Conservation (phyloP, 2,113 vertebrate genomes). For the Casuarius casuarius region DNA sequence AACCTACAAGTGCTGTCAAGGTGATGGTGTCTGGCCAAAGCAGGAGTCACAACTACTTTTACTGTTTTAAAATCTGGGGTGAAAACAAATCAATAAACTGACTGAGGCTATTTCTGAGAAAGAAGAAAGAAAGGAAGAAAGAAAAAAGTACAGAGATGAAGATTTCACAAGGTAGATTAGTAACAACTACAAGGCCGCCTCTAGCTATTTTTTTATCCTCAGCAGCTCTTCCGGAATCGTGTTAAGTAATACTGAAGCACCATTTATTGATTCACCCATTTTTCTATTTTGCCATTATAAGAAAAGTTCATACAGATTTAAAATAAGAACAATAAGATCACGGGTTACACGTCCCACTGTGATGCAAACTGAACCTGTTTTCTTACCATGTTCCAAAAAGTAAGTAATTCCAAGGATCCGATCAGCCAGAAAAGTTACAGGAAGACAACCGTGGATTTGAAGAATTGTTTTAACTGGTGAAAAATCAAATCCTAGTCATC, state of each 20-base stretch:
- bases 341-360: background rate
- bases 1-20: background rate
- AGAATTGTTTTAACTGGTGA: background rate
- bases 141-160: background rate
- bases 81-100: slow-evolving; percentile 57
- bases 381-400: background rate
- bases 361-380: background rate
- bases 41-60: slow-evolving; percentile 25
- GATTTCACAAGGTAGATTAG: slow-evolving; percentile 7
- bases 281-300: background rate
- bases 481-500: background rate
- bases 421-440: background rate
- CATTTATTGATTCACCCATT: background rate
- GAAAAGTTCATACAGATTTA: background rate
- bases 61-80: slow-evolving; percentile 29
- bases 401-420: background rate
- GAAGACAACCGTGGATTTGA: background rate
- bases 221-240: background rate
- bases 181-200: background rate
- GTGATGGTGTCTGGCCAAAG: background rate
- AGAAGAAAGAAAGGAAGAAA: background rate
- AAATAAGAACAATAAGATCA: background rate
- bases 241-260: background rate
- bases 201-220: background rate
- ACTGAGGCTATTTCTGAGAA: slow-evolving; percentile 45